Base-by-base conservation (phyloP, 2,797 vertebrate species). In the Gastrophryne carolinensis region DNA sequence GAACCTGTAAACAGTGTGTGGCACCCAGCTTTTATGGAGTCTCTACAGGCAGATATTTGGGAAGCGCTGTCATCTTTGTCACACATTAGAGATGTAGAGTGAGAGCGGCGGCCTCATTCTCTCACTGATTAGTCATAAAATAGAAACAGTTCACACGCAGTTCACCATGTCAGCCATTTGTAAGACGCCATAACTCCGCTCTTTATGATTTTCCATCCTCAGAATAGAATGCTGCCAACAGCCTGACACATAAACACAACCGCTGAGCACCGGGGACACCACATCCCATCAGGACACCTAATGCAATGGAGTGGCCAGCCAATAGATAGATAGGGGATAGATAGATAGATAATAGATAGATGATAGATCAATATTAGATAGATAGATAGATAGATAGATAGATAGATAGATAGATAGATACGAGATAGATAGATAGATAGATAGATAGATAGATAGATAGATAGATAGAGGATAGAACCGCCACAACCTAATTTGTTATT, bases 161-260 rank as follows among this genome's bases (percentile, higher is more conserved):
- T 67, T 67, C 64, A 67, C 49, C 12, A 49, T 67, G 64, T 67
- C 64, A 67, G 64, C 49, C 64, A 67, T 67, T 67, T 67, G 64
- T 39, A 32, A 67, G 64, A n/a, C 21, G 54, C 35, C 64, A 67
- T 67, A 67, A 67, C 64, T 67, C 54, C 52, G 54, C 39, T 39
- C 54, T 67, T 67, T 67, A 67, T 53, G 53, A 54, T 67, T 67
- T 41, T 7, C 39, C 0, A 13, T 17, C 15, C 64, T 35, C 32
- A 53, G 64, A 67, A 67, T 67, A 35, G 64, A 67, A 53, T 26
- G 47, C 64, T 52, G 27, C 32, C 35, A 26, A 67, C 19, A 54
- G 7, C 35, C 15, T 37, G 47, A 67, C 49, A 53, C n/a, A n/a
- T n/a, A n/a, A n/a, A n/a, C n/a, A n/a, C n/a, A n/a, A n/a, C n/a